Evolutionary conservation across 2,797 vertebrate genomes (phyloP).

Genomic region (Enteromius unitaeniatus): DNA sequence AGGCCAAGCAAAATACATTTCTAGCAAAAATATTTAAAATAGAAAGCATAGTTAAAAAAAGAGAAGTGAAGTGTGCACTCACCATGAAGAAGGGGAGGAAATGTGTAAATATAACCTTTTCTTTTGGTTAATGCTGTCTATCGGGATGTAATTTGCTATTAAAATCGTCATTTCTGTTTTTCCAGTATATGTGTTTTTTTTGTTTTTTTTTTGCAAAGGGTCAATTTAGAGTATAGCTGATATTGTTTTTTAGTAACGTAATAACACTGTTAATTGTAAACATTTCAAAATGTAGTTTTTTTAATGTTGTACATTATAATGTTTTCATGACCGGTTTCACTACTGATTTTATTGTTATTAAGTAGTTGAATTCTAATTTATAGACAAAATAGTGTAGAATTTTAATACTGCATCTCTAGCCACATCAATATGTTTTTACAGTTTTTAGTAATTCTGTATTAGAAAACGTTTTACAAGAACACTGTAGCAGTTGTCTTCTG

Average conservation of each 20-base stretch:
- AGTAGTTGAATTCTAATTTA: neutral
- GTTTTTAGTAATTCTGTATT: neutral
- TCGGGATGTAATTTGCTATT: neutral
- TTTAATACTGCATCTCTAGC: neutral
- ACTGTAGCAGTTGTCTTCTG: neutral
- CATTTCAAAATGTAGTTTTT: neutral
- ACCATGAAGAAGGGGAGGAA: neutral
- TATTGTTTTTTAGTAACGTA: neutral
- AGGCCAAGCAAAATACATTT: neutral
- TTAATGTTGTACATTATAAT: neutral
- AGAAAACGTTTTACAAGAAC: neutral
- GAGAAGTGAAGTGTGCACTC: constrained; percentile 19
- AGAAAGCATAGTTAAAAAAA: constrained; percentile 36
- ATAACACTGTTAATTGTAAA: neutral
- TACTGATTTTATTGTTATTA: neutral
- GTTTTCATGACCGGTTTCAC: neutral
- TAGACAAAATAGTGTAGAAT: neutral
- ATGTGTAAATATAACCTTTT: constrained; percentile 21
- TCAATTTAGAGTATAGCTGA: neutral
- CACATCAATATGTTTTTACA: neutral
- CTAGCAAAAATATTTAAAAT: neutral
- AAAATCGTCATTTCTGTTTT: neutral
- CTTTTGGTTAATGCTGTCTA: neutral
- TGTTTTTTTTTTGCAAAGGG: neutral
- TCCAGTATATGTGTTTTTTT: neutral